Evolutionary conservation across 2,888 invertebrate genomes (phyloP).

Genomic region (Mimas tiliae): DNA sequence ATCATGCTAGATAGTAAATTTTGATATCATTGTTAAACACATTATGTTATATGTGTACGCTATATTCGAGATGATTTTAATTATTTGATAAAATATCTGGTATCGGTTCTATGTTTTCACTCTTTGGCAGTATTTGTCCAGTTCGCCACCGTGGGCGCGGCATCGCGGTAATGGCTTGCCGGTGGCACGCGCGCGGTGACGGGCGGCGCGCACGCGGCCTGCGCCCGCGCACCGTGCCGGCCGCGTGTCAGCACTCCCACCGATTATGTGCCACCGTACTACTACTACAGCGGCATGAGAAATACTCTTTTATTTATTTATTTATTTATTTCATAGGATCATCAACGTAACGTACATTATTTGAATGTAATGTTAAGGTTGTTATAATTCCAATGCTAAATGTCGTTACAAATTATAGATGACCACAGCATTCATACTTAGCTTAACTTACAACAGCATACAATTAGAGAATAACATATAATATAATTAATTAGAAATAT

Average conservation of each 20-base stretch:
- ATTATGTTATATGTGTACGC: not conserved
- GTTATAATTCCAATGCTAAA: no score
- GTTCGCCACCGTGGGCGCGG: constrained; percentile 53
- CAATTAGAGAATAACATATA: no score
- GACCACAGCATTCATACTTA: no score
- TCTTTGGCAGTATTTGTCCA: constrained; percentile 57
- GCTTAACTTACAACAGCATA: no score
- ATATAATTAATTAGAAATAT: no score
- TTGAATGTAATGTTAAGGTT: no score
- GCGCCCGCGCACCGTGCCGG: constrained; percentile 50
- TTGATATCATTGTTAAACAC: not conserved
- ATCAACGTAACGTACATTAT: no score
- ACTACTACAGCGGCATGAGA: constrained; percentile 58
- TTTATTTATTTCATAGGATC: no score
- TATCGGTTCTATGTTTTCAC: constrained; percentile 34
- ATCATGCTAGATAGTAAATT: no score
- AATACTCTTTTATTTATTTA: no score
- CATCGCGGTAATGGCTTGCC: constrained; percentile 78
- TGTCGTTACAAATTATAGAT: no score
- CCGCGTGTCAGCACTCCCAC: constrained; percentile 71
- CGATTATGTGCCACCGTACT: constrained; percentile 71
- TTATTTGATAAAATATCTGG: not conserved
- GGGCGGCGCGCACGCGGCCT: constrained; percentile 44
- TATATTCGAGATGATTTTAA: not conserved
- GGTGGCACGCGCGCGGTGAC: constrained; percentile 51